Conservation (phyloP, 2,113 vertebrate species). For the Puffinus mauretanicus region DNA sequence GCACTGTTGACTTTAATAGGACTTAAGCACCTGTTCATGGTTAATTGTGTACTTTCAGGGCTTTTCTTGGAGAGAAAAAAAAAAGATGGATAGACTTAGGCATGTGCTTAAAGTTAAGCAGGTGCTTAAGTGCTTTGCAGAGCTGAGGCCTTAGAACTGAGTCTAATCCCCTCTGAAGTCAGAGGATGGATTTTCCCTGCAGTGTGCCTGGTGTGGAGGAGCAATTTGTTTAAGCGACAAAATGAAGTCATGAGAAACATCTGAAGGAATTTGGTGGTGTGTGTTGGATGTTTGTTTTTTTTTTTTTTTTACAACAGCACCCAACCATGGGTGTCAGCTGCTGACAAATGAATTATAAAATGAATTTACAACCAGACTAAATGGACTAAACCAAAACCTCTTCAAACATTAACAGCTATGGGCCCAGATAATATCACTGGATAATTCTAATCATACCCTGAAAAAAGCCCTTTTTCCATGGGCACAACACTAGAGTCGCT, state of each 20-base stretch:
- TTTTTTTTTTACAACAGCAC: background rate
- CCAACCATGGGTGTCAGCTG: background rate
- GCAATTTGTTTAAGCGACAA: background rate
- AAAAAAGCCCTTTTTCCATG: background rate
- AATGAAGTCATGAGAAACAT: background rate
- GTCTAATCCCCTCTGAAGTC: background rate
- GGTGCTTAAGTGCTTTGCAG: constrained; percentile 35
- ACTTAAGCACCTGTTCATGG: constrained; percentile 65
- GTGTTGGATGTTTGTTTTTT: too few relatives aligned
- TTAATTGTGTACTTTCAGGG: constrained; percentile 60
- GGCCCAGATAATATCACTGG: background rate
- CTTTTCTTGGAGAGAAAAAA: background rate
- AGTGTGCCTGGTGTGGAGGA: background rate
- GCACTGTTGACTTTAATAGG: constrained; percentile 63
- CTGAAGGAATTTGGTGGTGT: background rate
- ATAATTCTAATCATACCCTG: background rate
- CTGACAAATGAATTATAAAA: background rate
- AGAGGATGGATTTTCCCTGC: background rate
- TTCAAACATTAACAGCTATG: background rate
- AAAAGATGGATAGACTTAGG: background rate
- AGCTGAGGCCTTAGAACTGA: background rate
- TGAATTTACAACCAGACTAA: background rate
- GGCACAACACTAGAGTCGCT: background rate
- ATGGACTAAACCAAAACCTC: background rate
- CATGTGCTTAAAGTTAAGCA: constrained; percentile 65